A percentile compares a stretch with the other conserved stretches of the same genome.
Evolutionary conservation across 1,140 invertebrate genomes (phyloP).

Genomic region (Marisa cornuarietis): DNA sequence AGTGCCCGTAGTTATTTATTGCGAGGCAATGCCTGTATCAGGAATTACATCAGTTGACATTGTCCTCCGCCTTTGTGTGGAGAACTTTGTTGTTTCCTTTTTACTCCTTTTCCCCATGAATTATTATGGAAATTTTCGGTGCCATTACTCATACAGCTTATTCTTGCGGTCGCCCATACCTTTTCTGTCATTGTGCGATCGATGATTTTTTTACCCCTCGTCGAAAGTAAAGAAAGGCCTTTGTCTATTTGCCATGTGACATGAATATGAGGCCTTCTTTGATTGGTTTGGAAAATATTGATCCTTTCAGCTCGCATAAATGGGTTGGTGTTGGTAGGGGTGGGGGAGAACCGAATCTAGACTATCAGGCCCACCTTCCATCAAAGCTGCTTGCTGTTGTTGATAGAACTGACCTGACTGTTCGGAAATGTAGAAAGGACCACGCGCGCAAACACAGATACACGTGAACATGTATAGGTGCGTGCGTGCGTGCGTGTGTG

Average conservation of each 20-base stretch:
- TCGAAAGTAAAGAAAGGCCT: constrained; percentile 18
- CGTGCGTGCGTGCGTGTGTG: background rate
- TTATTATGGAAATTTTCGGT: constrained; percentile 15
- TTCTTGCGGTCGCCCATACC: constrained; percentile 5
- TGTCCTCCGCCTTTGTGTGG: no score
- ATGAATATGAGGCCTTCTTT: constrained; percentile 19
- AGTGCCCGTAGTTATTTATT: no score
- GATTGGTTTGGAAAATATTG: constrained; percentile 22
- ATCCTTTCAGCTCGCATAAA: background rate
- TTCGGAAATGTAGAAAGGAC: no score
- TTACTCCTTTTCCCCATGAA: background rate
- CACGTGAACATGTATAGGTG: no score
- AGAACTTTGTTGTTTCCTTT: background rate
- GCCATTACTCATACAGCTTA: constrained; percentile 5
- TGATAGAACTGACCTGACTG: no score
- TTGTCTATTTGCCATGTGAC: constrained; percentile 21
- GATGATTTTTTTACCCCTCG: background rate
- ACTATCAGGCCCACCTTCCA: no score
- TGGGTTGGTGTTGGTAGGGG: background rate
- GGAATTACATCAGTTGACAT: no score
- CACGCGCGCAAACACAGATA: no score
- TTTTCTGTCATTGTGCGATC: constrained; percentile 10
- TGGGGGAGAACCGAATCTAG: no score
- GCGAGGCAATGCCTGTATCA: no score
- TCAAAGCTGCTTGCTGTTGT: no score